Evolutionary conservation across 2,797 vertebrate genomes (phyloP), one percentile per base, ranked within the genome.

Genomic region (Typhlichthys eigenmanni): DNA sequence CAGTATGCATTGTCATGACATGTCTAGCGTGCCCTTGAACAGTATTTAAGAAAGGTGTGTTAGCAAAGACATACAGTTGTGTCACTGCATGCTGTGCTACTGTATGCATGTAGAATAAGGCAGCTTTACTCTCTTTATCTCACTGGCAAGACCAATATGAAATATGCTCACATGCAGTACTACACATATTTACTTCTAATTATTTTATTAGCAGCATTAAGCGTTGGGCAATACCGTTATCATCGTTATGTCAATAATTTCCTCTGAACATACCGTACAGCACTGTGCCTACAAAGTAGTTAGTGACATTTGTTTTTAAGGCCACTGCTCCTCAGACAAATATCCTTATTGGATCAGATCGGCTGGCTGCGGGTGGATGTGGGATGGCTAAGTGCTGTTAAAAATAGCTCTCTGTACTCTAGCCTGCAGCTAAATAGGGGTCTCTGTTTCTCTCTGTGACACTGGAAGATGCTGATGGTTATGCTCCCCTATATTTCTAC

Each of bases 391-490:
- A 84, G 78, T 78, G 80, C 60, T 70, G 72, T 63, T 87, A 82
- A 76, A 89, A 88, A 88, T 85, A 84, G 72, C 72, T 7, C 64
- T 64, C 32, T 4, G 71, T 71, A 6, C 64, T 64, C 32, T 4
- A 64, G 66, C 60, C 64, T 73, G 60, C 72, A 78, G 63, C 65
- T 62, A 56, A 71, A 24, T 55, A 50, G 53, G 72, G 55, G 49
- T 60, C 66, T 75, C 3, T 50, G 46, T 71, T 13, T 47, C 43
- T 69, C 24, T 52, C 60, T 67, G 61, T 78, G 74, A 84, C 61
- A 60, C 59, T 79, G 50, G 78, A 57, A 55, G 45, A 59, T 53
- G 71, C 34, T 67, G 68, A 84, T 67, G 64, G 63, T 64, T 74
- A 52, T 57, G 19, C 58, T 48, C 62, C 14, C 5, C 17, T n/a